Percentiles rank a stretch among this genome's conserved stretches.
Conservation (phyloP, 2,888 invertebrate genomes). For the Coenonympha glycerion region DNA sequence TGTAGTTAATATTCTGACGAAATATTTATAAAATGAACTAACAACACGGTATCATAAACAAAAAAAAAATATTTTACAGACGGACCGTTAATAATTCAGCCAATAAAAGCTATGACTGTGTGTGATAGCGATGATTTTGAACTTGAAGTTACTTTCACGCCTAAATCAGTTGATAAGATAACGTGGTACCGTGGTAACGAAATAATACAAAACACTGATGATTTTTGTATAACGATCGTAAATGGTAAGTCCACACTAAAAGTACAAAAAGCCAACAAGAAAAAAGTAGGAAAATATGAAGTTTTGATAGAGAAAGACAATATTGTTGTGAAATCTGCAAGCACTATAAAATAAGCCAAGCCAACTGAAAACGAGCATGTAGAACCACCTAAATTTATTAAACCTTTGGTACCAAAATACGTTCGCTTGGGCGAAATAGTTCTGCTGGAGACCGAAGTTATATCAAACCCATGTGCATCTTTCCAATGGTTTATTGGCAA, state of each 20-base stretch:
- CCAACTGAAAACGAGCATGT: slow-evolving; percentile 76
- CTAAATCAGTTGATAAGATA: slow-evolving; percentile 81
- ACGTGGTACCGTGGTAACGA: slow-evolving; percentile 91
- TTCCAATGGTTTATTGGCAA: slow-evolving; percentile 91
- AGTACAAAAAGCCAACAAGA: slow-evolving; percentile 81
- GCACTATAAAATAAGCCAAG: slow-evolving; percentile 85
- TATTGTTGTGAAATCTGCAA: slow-evolving; percentile 86
- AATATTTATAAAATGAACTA: slow-evolving; percentile 19
- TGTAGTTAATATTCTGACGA: not conserved
- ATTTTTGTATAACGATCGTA: slow-evolving; percentile 76
- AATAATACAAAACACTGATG: slow-evolving; percentile 79
- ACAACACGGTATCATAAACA: slow-evolving; percentile 27
- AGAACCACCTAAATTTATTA: slow-evolving; percentile 82
- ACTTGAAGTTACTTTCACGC: slow-evolving; percentile 83
- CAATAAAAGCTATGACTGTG: slow-evolving; percentile 84
- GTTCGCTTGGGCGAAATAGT: slow-evolving; percentile 84
- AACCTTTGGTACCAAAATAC: slow-evolving; percentile 81
- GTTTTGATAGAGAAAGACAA: slow-evolving; percentile 83
- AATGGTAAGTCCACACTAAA: slow-evolving; percentile 79
- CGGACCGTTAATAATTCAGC: slow-evolving; percentile 81
- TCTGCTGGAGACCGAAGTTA: slow-evolving; percentile 85
- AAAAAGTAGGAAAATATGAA: slow-evolving; percentile 92
- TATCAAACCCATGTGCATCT: slow-evolving; percentile 85
- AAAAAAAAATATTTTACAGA: slow-evolving; percentile 61
- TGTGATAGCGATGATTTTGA: slow-evolving; percentile 81